Base-by-base conservation (phyloP, 2,797 vertebrate species). In the Esox masquinongy region DNA sequence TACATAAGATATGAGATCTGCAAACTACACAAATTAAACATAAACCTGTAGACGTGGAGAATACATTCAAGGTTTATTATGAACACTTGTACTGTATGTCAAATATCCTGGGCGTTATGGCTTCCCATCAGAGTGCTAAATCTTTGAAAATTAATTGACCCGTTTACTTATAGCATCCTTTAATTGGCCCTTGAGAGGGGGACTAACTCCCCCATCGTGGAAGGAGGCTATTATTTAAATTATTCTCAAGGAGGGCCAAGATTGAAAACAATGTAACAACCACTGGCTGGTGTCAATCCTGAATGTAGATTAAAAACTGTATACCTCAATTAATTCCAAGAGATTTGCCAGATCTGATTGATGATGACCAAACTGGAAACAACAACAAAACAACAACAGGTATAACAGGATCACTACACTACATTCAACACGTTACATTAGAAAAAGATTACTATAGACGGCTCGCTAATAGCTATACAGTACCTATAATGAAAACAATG, bases 331-430 rank as follows among this genome's bases (percentile, higher is more conserved):
- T 31, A 8, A 74, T 6, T 43, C 24, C 15, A 74, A 71, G 34
- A 77, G 75, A 16, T 12, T 70, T 17, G 22, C 53, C 51, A 5
- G 36, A 73, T 8, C 15, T 76, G 8, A 80, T 56, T 24, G 31
- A 76, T 67, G 63, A 61, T 19, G 70, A 76, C 34, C 74, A 74
- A 29, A 80, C 75, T 31, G 71, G 72, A 31, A n/a, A n/a, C n/a
- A n/a, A n/a, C n/a, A n/a, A n/a, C 29, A 31, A 31, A 31, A 1
- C 29, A 31, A 31, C 29, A 31, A 31, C 29, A 31, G 29, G 29
- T 31, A 1, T 31, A 31, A 31, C 29, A 31, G 29, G 29, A 31
- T 31, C 29, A 3, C 29, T 31, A 31, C 29, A 31, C 29, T 31
- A 31, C 29, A 31, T 31, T 1, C 3, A 31, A 31, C 29, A 31